phyloP scores from a whole-genome alignment of 2,797 vertebrate genomes.

The Botia kubotai region DNA sequence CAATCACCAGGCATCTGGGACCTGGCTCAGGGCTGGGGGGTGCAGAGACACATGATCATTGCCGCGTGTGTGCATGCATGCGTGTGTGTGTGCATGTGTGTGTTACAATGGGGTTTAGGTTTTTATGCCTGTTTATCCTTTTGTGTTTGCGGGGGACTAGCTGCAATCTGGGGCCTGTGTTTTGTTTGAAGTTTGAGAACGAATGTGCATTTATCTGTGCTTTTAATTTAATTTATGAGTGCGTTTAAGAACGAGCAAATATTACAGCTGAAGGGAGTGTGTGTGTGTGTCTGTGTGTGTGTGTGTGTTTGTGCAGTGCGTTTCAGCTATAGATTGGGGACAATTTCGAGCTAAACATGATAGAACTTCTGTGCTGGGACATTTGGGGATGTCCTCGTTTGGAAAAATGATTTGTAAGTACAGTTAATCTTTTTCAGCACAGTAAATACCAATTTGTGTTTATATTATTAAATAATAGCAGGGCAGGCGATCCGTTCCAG shows the following conservation, averaged over 20 bases:
- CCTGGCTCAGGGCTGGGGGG: slow-evolving; percentile 63
- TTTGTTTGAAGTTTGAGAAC: slow-evolving; percentile 39
- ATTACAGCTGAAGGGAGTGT: slow-evolving; percentile 22
- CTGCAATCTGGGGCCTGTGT: slow-evolving; percentile 59
- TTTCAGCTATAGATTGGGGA: slow-evolving; percentile 25
- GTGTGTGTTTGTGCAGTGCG: slow-evolving; percentile 32
- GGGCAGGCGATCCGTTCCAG: no score
- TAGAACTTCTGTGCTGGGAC: not conserved
- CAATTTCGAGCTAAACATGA: not conserved
- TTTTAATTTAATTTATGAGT: slow-evolving; percentile 40
- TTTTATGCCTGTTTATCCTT: slow-evolving; percentile 56
- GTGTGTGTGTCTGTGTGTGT: slow-evolving; percentile 24
- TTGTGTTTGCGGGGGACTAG: slow-evolving; percentile 61
- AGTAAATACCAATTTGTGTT: not conserved
- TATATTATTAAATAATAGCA: no score
- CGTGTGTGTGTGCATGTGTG: slow-evolving; percentile 17
- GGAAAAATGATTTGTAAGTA: not conserved
- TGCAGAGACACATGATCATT: slow-evolving; percentile 59
- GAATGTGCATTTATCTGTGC: slow-evolving; percentile 21
- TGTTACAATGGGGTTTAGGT: slow-evolving; percentile 50
- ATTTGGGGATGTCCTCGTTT: slow-evolving; percentile 2
- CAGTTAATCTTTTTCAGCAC: not conserved
- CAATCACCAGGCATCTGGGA: slow-evolving; percentile 68
- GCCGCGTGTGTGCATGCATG: slow-evolving; percentile 32
- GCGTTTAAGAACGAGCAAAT: slow-evolving; percentile 52